Conservation (phyloP, 2,113 vertebrate genomes). For the Pleuronectes platessa region DNA sequence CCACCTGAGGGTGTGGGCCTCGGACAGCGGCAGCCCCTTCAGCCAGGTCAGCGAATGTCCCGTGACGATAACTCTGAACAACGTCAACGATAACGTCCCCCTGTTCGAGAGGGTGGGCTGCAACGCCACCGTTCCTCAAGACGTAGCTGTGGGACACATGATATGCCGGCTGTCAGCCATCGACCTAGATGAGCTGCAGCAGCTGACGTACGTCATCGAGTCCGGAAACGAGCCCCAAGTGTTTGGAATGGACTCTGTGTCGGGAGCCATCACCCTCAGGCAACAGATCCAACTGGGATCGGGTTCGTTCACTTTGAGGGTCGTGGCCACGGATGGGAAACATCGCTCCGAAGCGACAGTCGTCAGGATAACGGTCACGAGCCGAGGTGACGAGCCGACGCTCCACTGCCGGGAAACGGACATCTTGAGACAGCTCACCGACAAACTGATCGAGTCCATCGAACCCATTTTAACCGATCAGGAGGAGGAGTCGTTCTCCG, state of each 20-base stretch:
- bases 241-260: constrained; percentile 86
- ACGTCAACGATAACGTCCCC: constrained; percentile 93
- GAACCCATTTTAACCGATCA: constrained; percentile 81
- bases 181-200: constrained; percentile 93
- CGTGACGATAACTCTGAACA: constrained; percentile 89
- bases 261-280: constrained; percentile 86
- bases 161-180: constrained; percentile 89
- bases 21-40: constrained; percentile 93
- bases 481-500: constrained; percentile 88
- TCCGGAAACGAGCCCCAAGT: constrained; percentile 90
- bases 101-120: constrained; percentile 93
- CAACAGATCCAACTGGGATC: constrained; percentile 77
- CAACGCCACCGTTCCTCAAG: constrained; percentile 85
- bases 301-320: constrained; percentile 84
- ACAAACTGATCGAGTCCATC: constrained; percentile 90
- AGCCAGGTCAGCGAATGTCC: constrained; percentile 88
- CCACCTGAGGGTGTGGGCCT: constrained; percentile 91
- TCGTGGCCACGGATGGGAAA: constrained; percentile 90
- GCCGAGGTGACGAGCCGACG: constrained; percentile 75
- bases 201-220: constrained; percentile 87
- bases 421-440: constrained; percentile 86
- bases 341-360: constrained; percentile 86
- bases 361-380: constrained; percentile 87
- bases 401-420: constrained; percentile 90
- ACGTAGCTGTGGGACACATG: constrained; percentile 81